Base-by-base conservation (phyloP, 2,888 invertebrate species). In the Agonopterix subpropinquella region DNA sequence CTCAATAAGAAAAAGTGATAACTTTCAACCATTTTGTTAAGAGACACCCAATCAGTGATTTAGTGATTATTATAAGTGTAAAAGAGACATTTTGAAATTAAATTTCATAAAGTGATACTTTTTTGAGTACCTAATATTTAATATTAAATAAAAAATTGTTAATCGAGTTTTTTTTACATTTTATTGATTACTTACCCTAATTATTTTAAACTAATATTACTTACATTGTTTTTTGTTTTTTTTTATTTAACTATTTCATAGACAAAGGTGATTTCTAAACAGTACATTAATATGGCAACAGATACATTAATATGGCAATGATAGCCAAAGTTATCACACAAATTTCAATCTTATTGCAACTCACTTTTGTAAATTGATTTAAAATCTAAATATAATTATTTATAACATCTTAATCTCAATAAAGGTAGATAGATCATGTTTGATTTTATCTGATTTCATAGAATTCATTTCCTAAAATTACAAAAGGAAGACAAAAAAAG, bases 1-100 rank as follows among this genome's bases (percentile, higher is more conserved):
- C 91, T 93, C 13, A 94, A 93, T 66, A 91, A 92, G 74, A 92
- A 91, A 71, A 92, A 86, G 39, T 46, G 46, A 41, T n/a, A 1
- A 5, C 28, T 28, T 3, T 18, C 3, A 2, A 18, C 2, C 2
- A 2, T 3, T 13, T 10, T 8, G 10, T 10, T 9, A 18, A 43
- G 1, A 8, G 41, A 41, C 43, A 43, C 9, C 11, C 18, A 8
- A 43, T 15, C 43, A 15, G 42, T 8, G 42, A 7, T 10, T 10
- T 7, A 28, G 28, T 28, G 28, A 28, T 28, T 28, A 28, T 28
- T 28, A 28, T 28, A 28, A 28, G 28, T 28, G 28, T 28, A 28
- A 28, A 5, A 28, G 28, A 28, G 28, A 28, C 28, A 28, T 28
- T 28, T 28, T 10, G 47, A 43, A 42, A 47, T 42, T 7, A 47